Evolutionary conservation across 2,888 invertebrate species (phyloP).

Genomic region (Catocala fraxini): DNA sequence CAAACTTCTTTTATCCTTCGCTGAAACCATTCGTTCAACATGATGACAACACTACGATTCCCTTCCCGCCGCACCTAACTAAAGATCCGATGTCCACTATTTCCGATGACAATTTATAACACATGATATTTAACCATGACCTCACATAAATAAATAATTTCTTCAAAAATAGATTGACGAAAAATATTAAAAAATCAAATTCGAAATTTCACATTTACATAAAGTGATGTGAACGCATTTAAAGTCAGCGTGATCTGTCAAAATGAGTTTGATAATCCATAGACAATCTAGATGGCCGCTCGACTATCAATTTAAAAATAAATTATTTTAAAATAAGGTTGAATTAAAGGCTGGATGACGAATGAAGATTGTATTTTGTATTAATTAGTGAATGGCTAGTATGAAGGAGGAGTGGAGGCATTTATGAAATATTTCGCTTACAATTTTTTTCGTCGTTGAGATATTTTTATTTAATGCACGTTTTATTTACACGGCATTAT

Average conservation of each 20-base stretch:
- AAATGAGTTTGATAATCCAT: conserved; percentile 43
- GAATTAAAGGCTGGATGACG: conserved; percentile 7
- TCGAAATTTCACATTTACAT: conserved; percentile 78
- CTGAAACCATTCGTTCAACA: conserved; percentile 86
- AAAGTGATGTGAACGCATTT: conserved; percentile 73
- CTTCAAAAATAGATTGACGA: conserved; percentile 85
- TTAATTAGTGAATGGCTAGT: not conserved
- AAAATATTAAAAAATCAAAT: conserved; percentile 83
- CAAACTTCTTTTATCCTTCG: conserved; percentile 73
- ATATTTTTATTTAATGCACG: no score
- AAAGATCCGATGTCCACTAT: conserved; percentile 64
- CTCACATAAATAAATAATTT: conserved; percentile 81
- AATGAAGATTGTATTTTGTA: conserved; percentile 1
- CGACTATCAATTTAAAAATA: conserved; percentile 36
- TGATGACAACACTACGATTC: conserved; percentile 73
- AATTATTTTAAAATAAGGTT: conserved; percentile 27
- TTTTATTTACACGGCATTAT: no score
- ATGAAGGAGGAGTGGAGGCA: no score
- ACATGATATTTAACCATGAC: conserved; percentile 84
- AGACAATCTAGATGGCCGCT: conserved; percentile 53
- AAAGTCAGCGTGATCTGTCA: conserved; percentile 59
- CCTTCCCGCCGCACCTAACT: conserved; percentile 66
- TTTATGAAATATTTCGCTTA: no score
- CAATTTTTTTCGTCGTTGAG: no score
- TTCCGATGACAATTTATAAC: conserved; percentile 72